Conservation (phyloP, 2,888 invertebrate genomes). For the Frankliniella intonsa region DNA sequence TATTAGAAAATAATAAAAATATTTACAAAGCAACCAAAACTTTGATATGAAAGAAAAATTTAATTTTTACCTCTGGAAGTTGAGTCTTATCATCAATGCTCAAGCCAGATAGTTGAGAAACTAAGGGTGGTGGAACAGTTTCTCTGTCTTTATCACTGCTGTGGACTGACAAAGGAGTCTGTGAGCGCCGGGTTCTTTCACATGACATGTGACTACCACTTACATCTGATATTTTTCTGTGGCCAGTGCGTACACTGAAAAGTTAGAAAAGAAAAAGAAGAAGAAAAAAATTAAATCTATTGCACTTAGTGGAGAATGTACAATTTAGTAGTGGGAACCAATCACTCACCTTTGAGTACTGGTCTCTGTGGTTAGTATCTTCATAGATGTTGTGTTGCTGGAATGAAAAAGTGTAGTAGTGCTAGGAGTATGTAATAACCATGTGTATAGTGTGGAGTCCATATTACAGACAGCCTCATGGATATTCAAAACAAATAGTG, state of each 20-base stretch:
- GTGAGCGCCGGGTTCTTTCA: neutral
- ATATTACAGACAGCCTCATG: neutral
- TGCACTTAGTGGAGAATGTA: neutral
- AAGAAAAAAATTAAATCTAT: neutral
- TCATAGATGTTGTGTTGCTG: neutral
- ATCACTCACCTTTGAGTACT: neutral
- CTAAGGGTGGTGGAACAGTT: neutral
- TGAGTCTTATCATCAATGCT: neutral
- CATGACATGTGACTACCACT: neutral
- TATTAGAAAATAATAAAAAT: neutral
- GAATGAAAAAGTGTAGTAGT: neutral
- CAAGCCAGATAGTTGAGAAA: neutral
- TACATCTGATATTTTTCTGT: neutral
- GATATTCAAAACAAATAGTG: neutral
- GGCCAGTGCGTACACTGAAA: neutral
- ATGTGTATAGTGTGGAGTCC: neutral
- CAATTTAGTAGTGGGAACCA: neutral
- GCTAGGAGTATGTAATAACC: neutral
- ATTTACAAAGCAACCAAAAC: neutral
- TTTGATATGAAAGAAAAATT: neutral
- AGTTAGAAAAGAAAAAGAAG: neutral
- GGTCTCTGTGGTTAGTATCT: neutral
- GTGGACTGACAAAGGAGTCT: neutral
- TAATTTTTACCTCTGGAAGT: neutral
- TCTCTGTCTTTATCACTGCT: neutral